Base-by-base conservation (phyloP, 2,113 vertebrate species). In the Butastur rufipennis region DNA sequence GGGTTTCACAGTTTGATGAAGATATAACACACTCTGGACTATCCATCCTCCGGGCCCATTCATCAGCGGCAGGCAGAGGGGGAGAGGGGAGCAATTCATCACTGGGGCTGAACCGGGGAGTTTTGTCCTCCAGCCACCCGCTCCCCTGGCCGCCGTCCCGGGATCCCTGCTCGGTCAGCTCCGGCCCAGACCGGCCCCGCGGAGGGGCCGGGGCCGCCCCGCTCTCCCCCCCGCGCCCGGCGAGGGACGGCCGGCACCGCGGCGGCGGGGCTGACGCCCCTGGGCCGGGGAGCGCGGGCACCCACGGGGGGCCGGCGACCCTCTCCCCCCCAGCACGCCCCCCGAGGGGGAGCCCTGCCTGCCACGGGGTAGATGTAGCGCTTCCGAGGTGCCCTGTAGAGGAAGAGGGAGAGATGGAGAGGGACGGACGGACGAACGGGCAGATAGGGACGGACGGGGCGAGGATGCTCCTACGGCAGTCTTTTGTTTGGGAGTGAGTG, bases 401-500 rank as follows among this genome's bases (percentile, higher is more conserved):
- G 68, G 65, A 66, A 47, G 62, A 26, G 25, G 50, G 58, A 48
- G 75, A 32, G 38, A 26, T 34, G 45, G 58, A 48, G 61, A 53
- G 65, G 68, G 59, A 27, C 70, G n/a, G 81, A 32, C 7, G 42
- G 74, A 81, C 80, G 34, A 21, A 71, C 32, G 18, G 14, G 45
- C 1, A 53, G 68, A 70, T n/a, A 85, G 86, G 63, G 32, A 29
- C 1, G 36, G 43, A 67, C 13, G 38, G 48, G 27, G 66, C 21
- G 40, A 91, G 43, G 84, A 81, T 79, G 80, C 87, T 91, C 40
- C 68, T 93, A 2, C 36, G 61, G 56, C 88, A 87, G 93, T 11
- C 98, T 98, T 98, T 98, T 98, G 98, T 98, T 97, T 81, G 93
- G 77, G 86, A 93, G 85, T 95, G 96, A 97, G 61, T 61, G 93